Conservation (phyloP, 2,888 invertebrate species). For the Tipula lateralis region DNA sequence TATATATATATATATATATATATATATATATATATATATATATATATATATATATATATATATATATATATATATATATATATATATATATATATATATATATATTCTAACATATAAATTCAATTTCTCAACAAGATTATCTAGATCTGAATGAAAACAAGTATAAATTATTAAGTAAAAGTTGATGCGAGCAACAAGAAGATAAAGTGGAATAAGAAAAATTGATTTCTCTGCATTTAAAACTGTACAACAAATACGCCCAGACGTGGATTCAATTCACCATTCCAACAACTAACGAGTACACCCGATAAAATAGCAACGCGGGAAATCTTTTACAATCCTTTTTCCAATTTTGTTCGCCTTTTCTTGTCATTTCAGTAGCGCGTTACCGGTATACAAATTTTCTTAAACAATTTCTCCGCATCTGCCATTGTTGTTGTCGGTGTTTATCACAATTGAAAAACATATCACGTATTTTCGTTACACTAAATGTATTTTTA, state of each 20-base stretch:
- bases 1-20: not conserved
- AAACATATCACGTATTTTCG: not conserved
- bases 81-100: not conserved
- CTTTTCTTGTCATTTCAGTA: not conserved
- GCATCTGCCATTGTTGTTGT: not conserved
- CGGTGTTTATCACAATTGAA: not conserved
- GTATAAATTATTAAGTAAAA: not conserved
- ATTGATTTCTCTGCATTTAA: not conserved
- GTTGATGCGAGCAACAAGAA: not conserved
- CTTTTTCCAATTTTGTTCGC: not conserved
- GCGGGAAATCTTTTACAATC: not conserved
- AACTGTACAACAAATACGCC: not conserved
- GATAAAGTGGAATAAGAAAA: no score
- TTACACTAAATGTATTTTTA: not conserved
- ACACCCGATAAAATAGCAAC: not conserved
- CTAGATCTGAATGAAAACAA: not conserved
- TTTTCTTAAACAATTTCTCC: not conserved
- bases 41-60: not conserved
- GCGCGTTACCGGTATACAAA: not conserved
- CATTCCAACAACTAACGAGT: not conserved
- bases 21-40: not conserved
- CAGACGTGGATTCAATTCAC: not conserved
- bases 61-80: no score
- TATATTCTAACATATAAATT: not conserved
- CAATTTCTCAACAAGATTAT: not conserved